Evolutionary conservation across 2,888 invertebrate genomes (phyloP).

Genomic region (Nomada ruficornis): DNA sequence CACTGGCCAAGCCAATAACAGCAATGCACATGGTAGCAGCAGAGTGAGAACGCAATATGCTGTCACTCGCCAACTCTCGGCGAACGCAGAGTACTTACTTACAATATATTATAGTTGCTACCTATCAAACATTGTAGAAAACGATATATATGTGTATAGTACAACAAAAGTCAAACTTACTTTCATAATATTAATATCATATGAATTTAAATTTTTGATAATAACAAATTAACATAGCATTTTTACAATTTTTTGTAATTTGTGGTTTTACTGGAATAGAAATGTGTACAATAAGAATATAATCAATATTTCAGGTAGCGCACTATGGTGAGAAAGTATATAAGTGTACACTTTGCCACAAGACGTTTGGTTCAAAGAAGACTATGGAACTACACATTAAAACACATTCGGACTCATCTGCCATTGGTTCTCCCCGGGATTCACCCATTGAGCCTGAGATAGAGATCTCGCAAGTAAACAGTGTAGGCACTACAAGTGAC

Average conservation of each 20-base stretch:
- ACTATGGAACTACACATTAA: constrained; percentile 96
- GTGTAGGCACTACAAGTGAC: constrained; percentile 75
- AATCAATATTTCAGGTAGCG: constrained; percentile 86
- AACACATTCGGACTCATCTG: constrained; percentile 87
- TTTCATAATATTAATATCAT: no score
- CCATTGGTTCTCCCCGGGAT: constrained; percentile 62
- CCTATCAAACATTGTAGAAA: no score
- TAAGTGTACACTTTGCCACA: constrained; percentile 96
- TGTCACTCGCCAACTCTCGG: no score
- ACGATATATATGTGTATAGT: no score
- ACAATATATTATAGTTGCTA: no score
- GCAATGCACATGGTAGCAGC: no score
- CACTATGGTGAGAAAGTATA: constrained; percentile 97
- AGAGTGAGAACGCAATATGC: no score
- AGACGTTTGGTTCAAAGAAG: constrained; percentile 95
- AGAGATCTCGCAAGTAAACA: constrained; percentile 79
- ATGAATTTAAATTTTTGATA: no score
- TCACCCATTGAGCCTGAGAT: constrained; percentile 81
- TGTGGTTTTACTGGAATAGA: background rate
- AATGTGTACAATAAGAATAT: background rate
- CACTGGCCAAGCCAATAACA: no score
- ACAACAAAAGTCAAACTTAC: no score
- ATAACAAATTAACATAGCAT: no score
- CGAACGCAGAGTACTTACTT: no score
- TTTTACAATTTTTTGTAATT: background rate